Evolutionary conservation across 2,888 invertebrate species (phyloP).

Genomic region (Epinotia ramella): DNA sequence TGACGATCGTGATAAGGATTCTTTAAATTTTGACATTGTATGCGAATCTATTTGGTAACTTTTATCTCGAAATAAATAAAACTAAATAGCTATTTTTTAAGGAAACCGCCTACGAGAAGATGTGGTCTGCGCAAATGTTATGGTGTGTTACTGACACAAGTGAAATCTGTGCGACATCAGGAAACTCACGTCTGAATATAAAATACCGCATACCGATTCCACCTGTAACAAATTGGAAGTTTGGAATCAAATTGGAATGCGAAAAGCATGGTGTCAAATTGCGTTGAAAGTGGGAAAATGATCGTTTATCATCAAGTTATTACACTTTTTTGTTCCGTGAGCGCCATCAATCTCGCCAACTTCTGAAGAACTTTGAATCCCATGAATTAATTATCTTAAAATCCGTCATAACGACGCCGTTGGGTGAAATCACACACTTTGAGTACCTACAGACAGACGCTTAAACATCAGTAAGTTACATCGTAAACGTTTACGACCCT

Average conservation of each 20-base stretch:
- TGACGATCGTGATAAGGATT: no score
- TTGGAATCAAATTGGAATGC: background rate
- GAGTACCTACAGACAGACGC: constrained; percentile 29
- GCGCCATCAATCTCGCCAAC: background rate
- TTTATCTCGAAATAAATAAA: no score
- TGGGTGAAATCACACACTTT: constrained; percentile 34
- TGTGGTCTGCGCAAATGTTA: no score
- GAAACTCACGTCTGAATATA: no score
- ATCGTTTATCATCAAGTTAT: constrained; percentile 2
- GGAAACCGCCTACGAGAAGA: no score
- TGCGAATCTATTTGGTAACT: no score
- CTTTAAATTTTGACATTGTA: no score
- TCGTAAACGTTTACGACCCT: constrained; percentile 36
- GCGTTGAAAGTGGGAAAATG: background rate
- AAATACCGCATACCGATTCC: no score
- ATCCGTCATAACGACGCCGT: constrained; percentile 31
- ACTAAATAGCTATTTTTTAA: no score
- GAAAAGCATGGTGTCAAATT: background rate
- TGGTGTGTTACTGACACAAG: no score
- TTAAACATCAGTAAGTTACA: constrained; percentile 41
- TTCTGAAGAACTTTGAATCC: constrained; percentile 22
- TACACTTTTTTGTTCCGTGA: background rate
- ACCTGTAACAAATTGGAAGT: no score
- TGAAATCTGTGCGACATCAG: no score
- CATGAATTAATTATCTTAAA: constrained; percentile 43